phyloP scores from a whole-genome alignment of 2,113 vertebrate genomes.

The Aythya baeri region DNA sequence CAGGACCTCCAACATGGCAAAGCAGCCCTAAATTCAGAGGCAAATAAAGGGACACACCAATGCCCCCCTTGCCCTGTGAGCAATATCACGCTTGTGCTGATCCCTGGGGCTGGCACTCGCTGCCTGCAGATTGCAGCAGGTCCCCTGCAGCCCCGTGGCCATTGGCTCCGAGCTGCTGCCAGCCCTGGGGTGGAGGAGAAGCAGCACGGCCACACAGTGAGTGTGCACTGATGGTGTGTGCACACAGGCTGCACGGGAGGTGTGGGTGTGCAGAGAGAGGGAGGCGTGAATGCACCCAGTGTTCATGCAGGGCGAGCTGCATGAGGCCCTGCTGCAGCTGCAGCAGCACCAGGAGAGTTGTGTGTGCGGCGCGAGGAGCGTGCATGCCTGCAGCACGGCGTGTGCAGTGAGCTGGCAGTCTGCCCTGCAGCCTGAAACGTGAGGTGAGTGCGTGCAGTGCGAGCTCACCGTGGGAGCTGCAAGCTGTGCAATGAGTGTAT shows the following conservation, averaged over 20 bases:
- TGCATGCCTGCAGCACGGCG: accelerated
- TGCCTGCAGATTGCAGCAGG: neutral
- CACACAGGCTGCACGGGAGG: accelerated
- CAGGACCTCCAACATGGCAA: neutral
- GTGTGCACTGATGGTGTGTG: neutral
- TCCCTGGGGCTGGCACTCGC: accelerated
- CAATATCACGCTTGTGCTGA: accelerated
- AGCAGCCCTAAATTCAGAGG: neutral
- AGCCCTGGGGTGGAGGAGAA: neutral
- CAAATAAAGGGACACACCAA: neutral
- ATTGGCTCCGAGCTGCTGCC: neutral
- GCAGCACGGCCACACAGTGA: accelerated
- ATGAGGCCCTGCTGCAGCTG: accelerated
- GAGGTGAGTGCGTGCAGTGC: accelerated
- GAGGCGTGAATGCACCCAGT: accelerated
- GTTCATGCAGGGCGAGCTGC: accelerated
- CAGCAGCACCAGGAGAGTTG: accelerated
- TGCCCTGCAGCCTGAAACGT: accelerated
- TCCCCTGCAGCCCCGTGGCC: neutral
- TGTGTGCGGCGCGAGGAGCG: accelerated
- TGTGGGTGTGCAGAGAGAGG: accelerated
- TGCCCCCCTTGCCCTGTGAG: neutral
- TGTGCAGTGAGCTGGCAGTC: accelerated
- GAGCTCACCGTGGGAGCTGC: accelerated
- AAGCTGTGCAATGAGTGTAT: neutral